Base-by-base conservation (phyloP, 2,113 vertebrate genomes). In the Dinomys branickii region DNA sequence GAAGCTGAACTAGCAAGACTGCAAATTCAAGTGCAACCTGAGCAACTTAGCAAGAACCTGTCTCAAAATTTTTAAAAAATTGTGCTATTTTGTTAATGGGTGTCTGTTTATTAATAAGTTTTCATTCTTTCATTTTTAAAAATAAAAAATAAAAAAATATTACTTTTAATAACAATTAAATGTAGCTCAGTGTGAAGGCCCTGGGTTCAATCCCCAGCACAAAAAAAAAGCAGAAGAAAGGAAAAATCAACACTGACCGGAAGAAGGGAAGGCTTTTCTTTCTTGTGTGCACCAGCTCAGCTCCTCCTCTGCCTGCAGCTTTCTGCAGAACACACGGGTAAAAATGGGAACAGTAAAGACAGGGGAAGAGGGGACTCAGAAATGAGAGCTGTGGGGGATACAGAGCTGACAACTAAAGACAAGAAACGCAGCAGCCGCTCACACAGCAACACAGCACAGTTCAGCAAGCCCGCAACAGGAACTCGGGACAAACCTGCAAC, bases 381-480 rank as follows among this genome's bases (percentile, higher is more conserved):
- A 58, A 26, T n/a, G 20, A 5, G 7, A 35, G 24, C 24, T 2
- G 0, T 0, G 0, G 20, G 52, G 16, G 20, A 81, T 24, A 8
- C 5, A 2, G 3, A 3, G 4, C 3, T 58, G 63, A 47, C 0
- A 0, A 30, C 19, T 50, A 20, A 11, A 4, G 47, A 52, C 26
- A 22, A 75, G 28, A 95, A 24, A 13, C 30, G 44, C 22, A 10
- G 7, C 17, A n/a, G 8, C 50, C 47, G 4, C 71, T 54, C 14
- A 38, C 52, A n/a, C 4, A 24, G 6, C 3, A 33, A 35, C 28
- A 47, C 1, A 88, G 14, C 20, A 30, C 1, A 47, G 17, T 2
- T 24, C 47, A 17, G 35, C 17, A 33, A 85, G 28, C n/a, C 19
- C 17, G 8, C 17, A 28, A 38, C 38, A 83, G 54, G 73, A 67